Evolutionary conservation across 2,888 invertebrate genomes (phyloP).

Genomic region (Tachina grossa): DNA sequence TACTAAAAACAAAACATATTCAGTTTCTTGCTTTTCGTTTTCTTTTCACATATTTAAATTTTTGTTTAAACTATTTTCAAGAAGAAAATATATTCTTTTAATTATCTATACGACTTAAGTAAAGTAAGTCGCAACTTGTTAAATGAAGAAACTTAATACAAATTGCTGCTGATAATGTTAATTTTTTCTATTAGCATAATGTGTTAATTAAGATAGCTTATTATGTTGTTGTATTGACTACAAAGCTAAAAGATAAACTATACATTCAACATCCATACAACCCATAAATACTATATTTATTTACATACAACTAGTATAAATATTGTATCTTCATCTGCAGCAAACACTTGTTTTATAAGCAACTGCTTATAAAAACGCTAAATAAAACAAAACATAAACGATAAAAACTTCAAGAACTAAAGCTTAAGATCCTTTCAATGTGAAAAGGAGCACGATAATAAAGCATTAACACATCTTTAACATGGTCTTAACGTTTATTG

Average conservation of each 20-base stretch:
- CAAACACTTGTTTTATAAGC: conserved; percentile 4
- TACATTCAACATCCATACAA: conserved; percentile 16
- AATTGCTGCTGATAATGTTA: conserved; percentile 63
- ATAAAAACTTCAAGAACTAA: conserved; percentile 1
- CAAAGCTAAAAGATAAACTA: conserved; percentile 59
- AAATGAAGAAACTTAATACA: conserved; percentile 46
- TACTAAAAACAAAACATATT: too few species aligned
- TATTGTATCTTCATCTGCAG: conserved; percentile 22
- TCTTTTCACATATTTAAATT: too few species aligned
- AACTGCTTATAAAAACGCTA: background rate
- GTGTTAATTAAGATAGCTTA: conserved; percentile 70
- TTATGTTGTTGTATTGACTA: conserved; percentile 54
- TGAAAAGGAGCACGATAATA: conserved; percentile 58
- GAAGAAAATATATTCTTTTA: background rate
- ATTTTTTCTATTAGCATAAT: conserved; percentile 68
- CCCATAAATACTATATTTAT: background rate
- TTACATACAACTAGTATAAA: background rate
- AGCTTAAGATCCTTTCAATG: conserved; percentile 47
- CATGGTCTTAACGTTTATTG: conserved; percentile 42
- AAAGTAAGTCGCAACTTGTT: conserved; percentile 15
- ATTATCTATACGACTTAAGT: background rate
- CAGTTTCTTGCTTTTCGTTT: too few species aligned
- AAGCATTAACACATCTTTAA: conserved; percentile 66
- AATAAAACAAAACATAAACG: background rate
- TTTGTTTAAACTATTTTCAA: background rate